Evolutionary conservation across 1,140 invertebrate genomes (phyloP), one percentile per base, ranked within the genome.

Genomic region (Coptotermes formosanus): DNA sequence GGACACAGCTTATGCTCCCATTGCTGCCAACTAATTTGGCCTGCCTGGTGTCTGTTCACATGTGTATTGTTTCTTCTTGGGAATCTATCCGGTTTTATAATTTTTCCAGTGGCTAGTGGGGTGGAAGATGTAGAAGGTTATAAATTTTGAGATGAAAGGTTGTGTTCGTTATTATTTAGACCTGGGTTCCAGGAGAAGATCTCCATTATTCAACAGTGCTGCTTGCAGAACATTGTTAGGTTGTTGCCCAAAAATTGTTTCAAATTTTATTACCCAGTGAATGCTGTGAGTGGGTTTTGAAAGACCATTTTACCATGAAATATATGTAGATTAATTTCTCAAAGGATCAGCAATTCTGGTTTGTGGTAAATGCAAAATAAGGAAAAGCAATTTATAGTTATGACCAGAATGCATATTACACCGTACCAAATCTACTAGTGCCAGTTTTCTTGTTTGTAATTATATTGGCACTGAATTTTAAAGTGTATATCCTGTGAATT

Each of bases 31-130:
- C 25, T 75, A 75, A 25, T 30, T 75, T 75, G 64, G 64, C 64
- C 64, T 75, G 64, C 64, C 64, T 75, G 59, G 59, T 64, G 59
- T 64, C 59, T 64, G 64, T 9, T 75, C 64, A 75, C 64, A 75
- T 75, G 64, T 75, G 64, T 75, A 75, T 25, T 75, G 64, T 75
- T 75, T 75, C 64, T 75, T 75, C 64, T 75, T 75, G 64, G 64
- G 64, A 75, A 75, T 75, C 64, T 75, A 30, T 75, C 64, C 64
- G 30, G 11, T 75, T n/a, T 75, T 48, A 14, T 30, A n/a, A 75
- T 75, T 75, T 75, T n/a, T 75, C 64, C 64, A 75, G 6, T 75
- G 25, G 25, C 64, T 75, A 75, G 64, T 75, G 64, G 64, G 64
- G 64, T 75, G 64, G 64, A 75, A 75, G 64, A 75, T 75, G 25